These are phyloP conservation scores for Tolmerus cingulatus DNA, from an alignment of 2,888 invertebrate species.

Conservation along the genomic window DNA sequence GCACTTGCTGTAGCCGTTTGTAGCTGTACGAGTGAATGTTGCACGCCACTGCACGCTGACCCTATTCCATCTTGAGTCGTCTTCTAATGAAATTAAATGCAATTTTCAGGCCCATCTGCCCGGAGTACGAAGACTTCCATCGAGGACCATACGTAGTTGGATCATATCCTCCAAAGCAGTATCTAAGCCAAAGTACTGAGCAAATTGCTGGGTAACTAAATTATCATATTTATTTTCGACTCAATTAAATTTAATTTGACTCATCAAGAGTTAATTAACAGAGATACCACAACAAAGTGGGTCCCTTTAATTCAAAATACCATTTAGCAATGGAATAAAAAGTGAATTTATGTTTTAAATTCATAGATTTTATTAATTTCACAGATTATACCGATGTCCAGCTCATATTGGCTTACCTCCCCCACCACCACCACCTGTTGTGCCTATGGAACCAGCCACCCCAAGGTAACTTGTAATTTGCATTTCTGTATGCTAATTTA, in stretches of 20 bases:
- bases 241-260: conserved; percentile 3
- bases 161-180: conserved; percentile 52
- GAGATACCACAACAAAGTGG: neutral
- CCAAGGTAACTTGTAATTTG: conserved; percentile 54
- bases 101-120: conserved; percentile 49
- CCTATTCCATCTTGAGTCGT: neutral
- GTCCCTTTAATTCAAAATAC: neutral
- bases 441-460: conserved; percentile 63
- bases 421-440: conserved; percentile 70
- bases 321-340: neutral
- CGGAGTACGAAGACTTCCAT: conserved; percentile 50
- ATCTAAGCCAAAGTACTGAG: conserved; percentile 62
- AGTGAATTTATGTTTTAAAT: conserved; percentile 6
- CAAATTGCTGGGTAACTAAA: conserved; percentile 55
- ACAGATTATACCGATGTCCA: conserved; percentile 65
- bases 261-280: conserved; percentile 2
- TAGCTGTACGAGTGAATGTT: neutral
- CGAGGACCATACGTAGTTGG: conserved; percentile 52
- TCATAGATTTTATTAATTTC: conserved; percentile 16
- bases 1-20: neutral
- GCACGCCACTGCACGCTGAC: neutral
- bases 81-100: neutral
- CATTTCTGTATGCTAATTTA: neutral
- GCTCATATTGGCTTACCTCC: conserved; percentile 68
- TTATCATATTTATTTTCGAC: neutral